phyloP scores from a whole-genome alignment of 2,888 invertebrate genomes.

The Theodoxus fluviatilis region DNA sequence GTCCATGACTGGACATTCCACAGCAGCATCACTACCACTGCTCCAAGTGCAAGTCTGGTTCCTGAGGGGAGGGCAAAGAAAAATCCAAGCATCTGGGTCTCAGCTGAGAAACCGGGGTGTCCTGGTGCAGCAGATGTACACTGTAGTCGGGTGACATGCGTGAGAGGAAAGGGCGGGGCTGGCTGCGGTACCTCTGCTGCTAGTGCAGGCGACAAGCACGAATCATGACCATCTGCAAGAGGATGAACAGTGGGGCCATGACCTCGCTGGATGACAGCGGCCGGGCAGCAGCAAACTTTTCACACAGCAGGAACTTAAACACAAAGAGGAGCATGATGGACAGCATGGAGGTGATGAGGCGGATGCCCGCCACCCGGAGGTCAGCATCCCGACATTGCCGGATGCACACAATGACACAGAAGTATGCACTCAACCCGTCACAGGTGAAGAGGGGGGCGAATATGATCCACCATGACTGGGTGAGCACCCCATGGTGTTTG shows the following conservation, averaged over 20 bases:
- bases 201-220: conserved; percentile 89
- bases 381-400: conserved; percentile 82
- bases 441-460: conserved; percentile 91
- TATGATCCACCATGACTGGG: conserved; percentile 84
- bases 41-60: too few species aligned
- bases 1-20: too few species aligned
- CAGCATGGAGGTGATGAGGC: conserved; percentile 83
- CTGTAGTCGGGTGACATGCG: too few species aligned
- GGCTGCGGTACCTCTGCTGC: too few species aligned
- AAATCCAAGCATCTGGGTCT: too few species aligned
- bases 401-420: conserved; percentile 92
- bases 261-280: conserved; percentile 89
- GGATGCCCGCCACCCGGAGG: conserved; percentile 73
- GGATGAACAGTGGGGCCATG: conserved; percentile 87
- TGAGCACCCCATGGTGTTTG: conserved; percentile 74
- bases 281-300: conserved; percentile 81
- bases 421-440: conserved; percentile 91
- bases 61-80: too few species aligned
- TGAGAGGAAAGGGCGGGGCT: too few species aligned
- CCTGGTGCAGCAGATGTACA: too few species aligned
- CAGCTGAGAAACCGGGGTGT: too few species aligned
- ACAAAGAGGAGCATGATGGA: conserved; percentile 84
- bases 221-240: conserved; percentile 87
- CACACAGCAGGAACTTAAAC: conserved; percentile 89
- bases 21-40: too few species aligned